A percentile compares a stretch with the other conserved stretches of the same genome.
Evolutionary conservation across 2,113 vertebrate species (phyloP).

Genomic region (Hemicordylus capensis): DNA sequence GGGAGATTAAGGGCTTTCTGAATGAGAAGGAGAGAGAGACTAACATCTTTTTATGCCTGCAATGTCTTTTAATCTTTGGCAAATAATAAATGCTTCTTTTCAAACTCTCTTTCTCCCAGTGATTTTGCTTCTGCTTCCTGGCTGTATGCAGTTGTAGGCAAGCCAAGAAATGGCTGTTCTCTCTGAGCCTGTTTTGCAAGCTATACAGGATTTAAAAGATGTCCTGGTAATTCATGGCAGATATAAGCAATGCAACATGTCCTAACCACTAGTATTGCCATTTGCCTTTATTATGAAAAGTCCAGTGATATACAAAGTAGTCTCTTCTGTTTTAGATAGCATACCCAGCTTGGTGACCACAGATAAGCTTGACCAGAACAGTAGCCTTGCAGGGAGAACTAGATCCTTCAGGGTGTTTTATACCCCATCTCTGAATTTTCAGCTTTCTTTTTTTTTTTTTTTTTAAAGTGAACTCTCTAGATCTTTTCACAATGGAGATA

Average conservation of each 20-base stretch:
- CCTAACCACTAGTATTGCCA: constrained; percentile 33
- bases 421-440: no score
- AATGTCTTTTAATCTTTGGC: neutral
- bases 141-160: constrained; percentile 25
- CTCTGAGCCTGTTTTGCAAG: constrained; percentile 19
- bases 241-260: constrained; percentile 18
- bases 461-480: no score
- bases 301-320: constrained; percentile 39
- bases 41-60: neutral
- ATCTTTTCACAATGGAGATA: no score
- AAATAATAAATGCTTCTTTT: constrained; percentile 2
- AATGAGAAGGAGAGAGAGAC: neutral
- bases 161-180: constrained; percentile 9
- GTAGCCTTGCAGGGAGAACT: no score
- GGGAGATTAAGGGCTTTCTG: constrained; percentile 1
- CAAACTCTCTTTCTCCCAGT: neutral
- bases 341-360: constrained; percentile 57
- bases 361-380: constrained; percentile 18
- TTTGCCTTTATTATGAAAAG: constrained; percentile 43
- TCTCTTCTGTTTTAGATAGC: constrained; percentile 55
- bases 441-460: no score
- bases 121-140: constrained; percentile 32
- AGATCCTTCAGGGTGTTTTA: no score
- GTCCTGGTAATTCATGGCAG: neutral
- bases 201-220: constrained; percentile 4